A percentile compares a stretch with the other conserved stretches of the same genome.
These are phyloP conservation scores for Strigops habroptila DNA, from an alignment of 2,113 vertebrate species.

Conservation along the genomic window DNA sequence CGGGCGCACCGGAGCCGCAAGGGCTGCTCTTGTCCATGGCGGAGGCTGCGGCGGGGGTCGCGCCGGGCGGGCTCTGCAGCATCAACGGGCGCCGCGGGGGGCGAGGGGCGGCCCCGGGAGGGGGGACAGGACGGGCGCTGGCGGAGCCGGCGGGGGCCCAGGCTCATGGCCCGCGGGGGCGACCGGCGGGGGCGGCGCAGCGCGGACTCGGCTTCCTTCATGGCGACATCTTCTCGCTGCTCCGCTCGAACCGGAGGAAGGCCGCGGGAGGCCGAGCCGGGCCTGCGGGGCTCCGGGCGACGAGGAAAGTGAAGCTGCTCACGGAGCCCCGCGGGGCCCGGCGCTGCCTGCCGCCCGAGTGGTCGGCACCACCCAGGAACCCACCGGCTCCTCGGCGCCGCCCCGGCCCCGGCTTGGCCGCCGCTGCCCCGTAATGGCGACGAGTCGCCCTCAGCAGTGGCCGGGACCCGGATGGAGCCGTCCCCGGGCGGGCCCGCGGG, in stretches of 20 bases:
- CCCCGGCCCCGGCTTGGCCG: conserved; percentile 31
- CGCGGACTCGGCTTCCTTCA: conserved; percentile 83
- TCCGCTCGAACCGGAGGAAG: conserved; percentile 54
- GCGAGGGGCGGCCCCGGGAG: conserved; percentile 75
- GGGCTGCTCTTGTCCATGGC: conserved; percentile 81
- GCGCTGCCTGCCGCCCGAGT: conserved; percentile 22
- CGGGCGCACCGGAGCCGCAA: conserved; percentile 66
- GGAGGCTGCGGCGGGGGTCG: conserved; percentile 65
- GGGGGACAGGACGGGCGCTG: conserved; percentile 72
- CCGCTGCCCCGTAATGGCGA: conserved; percentile 80
- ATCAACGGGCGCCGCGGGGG: conserved; percentile 73
- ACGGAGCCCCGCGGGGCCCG: conserved; percentile 36
- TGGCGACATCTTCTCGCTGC: conserved; percentile 91
- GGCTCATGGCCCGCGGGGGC: conserved; percentile 89
- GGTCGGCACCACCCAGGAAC: conserved; percentile 48
- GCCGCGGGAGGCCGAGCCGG: conserved; percentile 34
- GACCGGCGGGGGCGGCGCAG: conserved; percentile 80
- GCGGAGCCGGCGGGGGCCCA: conserved; percentile 76
- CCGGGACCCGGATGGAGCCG: conserved; percentile 77
- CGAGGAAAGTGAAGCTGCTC: not conserved
- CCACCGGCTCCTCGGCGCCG: conserved; percentile 24
- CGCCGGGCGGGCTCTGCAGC: conserved; percentile 73
- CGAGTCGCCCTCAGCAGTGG: conserved; percentile 79
- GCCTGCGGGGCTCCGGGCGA: conserved; percentile 33
- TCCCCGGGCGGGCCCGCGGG: not conserved